Evolutionary conservation across 2,888 invertebrate genomes (phyloP).

Genomic region (Lasioglossum figueresi): DNA sequence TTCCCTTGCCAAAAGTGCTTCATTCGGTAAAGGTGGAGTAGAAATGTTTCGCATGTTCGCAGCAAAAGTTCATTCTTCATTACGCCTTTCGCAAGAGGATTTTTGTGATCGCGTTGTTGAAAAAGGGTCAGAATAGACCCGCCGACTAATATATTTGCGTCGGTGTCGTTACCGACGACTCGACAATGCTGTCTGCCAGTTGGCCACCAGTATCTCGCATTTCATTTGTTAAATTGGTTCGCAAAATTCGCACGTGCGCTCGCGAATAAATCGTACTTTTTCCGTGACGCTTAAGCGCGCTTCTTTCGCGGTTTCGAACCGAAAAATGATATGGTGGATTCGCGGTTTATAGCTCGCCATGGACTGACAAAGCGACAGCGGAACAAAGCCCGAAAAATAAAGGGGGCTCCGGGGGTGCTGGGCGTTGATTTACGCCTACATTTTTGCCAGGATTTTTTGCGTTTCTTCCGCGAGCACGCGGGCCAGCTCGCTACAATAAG

Average conservation of each 20-base stretch:
- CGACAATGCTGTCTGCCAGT: background rate
- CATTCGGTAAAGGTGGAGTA: background rate
- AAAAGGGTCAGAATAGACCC: background rate
- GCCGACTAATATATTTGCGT: background rate
- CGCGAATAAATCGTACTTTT: background rate
- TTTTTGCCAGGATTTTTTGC: conserved; percentile 26
- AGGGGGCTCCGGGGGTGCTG: background rate
- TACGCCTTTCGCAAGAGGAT: background rate
- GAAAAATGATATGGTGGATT: background rate
- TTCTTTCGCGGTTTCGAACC: background rate
- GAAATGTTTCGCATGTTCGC: background rate
- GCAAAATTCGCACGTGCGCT: background rate
- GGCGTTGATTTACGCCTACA: conserved; percentile 35
- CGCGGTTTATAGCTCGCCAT: background rate
- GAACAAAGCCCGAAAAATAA: conserved; percentile 31
- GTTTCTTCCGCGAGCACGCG: background rate
- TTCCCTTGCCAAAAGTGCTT: background rate
- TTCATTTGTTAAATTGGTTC: background rate
- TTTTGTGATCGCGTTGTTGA: background rate
- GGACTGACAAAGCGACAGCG: conserved; percentile 10
- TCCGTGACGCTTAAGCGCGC: background rate
- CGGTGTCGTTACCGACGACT: background rate
- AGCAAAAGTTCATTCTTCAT: background rate
- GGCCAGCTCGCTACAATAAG: conserved; percentile 15
- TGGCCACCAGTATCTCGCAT: background rate